Percentiles rank a stretch among this genome's conserved stretches.
phyloP scores from a whole-genome alignment of 2,888 invertebrate genomes.

The Teleogryllus oceanicus region DNA sequence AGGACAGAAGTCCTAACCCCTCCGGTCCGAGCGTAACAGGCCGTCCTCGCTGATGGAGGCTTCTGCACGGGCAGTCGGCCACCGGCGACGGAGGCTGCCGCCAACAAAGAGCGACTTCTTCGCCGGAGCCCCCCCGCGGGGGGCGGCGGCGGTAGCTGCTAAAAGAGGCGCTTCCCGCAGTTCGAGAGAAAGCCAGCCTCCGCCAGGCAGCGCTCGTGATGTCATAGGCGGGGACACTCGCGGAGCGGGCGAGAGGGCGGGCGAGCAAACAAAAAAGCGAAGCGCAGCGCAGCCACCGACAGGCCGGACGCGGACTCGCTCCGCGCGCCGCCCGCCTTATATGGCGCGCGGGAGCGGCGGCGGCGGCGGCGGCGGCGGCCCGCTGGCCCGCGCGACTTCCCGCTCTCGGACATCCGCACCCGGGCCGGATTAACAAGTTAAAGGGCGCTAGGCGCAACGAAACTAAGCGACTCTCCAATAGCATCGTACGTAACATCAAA shows the following conservation, averaged over 20 bases:
- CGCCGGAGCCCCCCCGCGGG: not conserved
- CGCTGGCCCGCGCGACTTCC: too few species aligned
- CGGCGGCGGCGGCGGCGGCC: not conserved
- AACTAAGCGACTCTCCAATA: too few species aligned
- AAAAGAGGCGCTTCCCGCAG: not conserved
- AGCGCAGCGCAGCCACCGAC: not conserved
- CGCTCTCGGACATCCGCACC: too few species aligned
- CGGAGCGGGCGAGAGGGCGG: not conserved
- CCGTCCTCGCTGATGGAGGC: too few species aligned
- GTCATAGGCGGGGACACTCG: not conserved
- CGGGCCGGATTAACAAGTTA: too few species aligned
- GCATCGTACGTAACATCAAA: too few species aligned
- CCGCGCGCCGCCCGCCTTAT: not conserved
- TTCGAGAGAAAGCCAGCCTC: conserved; percentile 18
- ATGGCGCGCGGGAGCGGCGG: not conserved
- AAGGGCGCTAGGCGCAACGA: too few species aligned
- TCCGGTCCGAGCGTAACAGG: too few species aligned
- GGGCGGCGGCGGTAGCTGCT: not conserved
- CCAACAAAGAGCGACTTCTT: not conserved
- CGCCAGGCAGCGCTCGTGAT: not conserved
- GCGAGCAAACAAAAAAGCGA: not conserved
- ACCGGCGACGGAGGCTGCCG: not conserved
- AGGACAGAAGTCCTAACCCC: too few species aligned
- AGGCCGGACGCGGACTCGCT: not conserved
- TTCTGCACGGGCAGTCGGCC: too few species aligned